Evolutionary conservation across 2,888 invertebrate species (phyloP).

Genomic region (Drosophila hawaiiensis): DNA sequence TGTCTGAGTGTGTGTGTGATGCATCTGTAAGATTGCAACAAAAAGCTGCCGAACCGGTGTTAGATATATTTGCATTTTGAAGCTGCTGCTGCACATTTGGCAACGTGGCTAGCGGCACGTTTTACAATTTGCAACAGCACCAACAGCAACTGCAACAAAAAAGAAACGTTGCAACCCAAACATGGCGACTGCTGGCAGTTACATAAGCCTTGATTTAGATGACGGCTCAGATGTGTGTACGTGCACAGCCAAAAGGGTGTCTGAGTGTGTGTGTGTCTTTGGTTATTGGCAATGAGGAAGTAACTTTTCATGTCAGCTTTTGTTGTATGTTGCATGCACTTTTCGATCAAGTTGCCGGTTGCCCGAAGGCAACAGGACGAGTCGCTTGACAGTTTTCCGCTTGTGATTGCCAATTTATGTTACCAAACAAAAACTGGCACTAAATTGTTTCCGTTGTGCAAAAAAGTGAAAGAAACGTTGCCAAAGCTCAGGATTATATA

Average conservation of each 20-base stretch:
- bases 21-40: constrained; percentile 62
- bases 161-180: constrained; percentile 52
- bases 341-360: constrained; percentile 52
- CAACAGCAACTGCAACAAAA: constrained; percentile 38
- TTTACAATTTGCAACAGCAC: constrained; percentile 66
- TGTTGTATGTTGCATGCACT: constrained; percentile 50
- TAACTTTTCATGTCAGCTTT: constrained; percentile 73
- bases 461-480: constrained; percentile 14
- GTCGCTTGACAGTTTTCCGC: constrained; percentile 63
- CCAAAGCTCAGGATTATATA: background rate
- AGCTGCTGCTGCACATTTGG: constrained; percentile 59
- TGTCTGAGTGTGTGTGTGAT: constrained; percentile 28
- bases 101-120: constrained; percentile 70
- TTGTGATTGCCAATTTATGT: constrained; percentile 41
- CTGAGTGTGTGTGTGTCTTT: constrained; percentile 29
- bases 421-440: constrained; percentile 4
- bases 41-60: constrained; percentile 80
- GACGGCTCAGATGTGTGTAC: constrained; percentile 65
- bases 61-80: constrained; percentile 80
- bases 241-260: constrained; percentile 13
- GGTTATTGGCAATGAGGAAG: constrained; percentile 77
- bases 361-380: constrained; percentile 71
- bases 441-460: constrained; percentile 55
- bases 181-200: constrained; percentile 70
- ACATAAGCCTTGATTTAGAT: constrained; percentile 79